Conservation (phyloP, 2,888 invertebrate genomes). For the Lumbricus terrestris region DNA sequence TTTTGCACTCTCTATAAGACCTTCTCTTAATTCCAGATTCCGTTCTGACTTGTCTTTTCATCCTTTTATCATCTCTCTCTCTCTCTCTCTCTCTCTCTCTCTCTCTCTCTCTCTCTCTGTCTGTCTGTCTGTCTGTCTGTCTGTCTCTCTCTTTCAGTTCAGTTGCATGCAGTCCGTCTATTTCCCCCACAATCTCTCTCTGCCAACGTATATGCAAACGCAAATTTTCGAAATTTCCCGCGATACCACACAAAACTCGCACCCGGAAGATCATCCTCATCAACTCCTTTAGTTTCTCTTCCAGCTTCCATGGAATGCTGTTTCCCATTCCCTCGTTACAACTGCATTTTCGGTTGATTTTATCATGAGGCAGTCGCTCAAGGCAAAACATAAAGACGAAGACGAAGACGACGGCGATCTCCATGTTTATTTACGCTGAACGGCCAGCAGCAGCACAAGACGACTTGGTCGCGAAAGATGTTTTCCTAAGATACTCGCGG, state of each 20-base stretch:
- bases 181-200: neutral
- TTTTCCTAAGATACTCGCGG: neutral
- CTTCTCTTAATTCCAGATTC: too few species aligned
- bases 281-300: neutral
- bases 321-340: neutral
- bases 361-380: neutral
- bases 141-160: too few species aligned
- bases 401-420: neutral
- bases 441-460: neutral
- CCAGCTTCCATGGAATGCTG: too few species aligned
- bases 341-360: neutral
- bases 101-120: neutral
- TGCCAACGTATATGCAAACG: neutral
- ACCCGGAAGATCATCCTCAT: neutral
- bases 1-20: neutral
- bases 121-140: neutral
- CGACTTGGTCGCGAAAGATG: neutral
- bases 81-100: too few species aligned
- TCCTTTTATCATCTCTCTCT: too few species aligned
- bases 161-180: too few species aligned
- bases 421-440: conserved; percentile 3
- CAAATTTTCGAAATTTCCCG: too few species aligned
- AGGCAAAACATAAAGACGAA: neutral
- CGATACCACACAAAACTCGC: too few species aligned
- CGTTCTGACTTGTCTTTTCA: too few species aligned